Percentiles rank a stretch among this genome's conserved stretches.
Conservation (phyloP, 1,140 invertebrate genomes). For the Halictus rubicundus region DNA sequence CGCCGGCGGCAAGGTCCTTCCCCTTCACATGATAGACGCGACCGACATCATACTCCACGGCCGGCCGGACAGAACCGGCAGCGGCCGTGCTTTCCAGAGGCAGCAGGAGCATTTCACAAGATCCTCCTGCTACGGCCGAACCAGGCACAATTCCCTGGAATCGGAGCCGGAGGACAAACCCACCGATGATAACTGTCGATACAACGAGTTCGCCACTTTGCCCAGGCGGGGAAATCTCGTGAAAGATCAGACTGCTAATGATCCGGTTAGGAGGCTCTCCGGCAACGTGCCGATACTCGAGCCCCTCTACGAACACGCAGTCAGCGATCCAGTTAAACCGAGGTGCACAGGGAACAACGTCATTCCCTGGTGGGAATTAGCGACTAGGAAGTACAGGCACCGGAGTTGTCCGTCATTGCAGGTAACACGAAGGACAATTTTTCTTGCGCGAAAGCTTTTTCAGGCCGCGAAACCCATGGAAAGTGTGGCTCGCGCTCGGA, state of each 20-base stretch:
- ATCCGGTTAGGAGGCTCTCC: slow-evolving; percentile 70
- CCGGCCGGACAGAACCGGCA: slow-evolving; percentile 53
- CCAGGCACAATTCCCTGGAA: slow-evolving; percentile 67
- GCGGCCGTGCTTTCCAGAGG: slow-evolving; percentile 25
- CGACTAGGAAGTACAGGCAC: slow-evolving; percentile 87
- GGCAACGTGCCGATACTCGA: slow-evolving; percentile 74
- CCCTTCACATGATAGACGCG: slow-evolving; percentile 68
- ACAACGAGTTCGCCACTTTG: slow-evolving; percentile 68
- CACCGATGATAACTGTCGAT: slow-evolving; percentile 7
- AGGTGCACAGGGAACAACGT: slow-evolving; percentile 69
- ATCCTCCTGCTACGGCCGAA: slow-evolving; percentile 38
- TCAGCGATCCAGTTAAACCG: slow-evolving; percentile 74
- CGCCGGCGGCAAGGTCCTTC: neutral
- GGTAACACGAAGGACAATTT: slow-evolving; percentile 74
- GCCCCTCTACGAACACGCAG: slow-evolving; percentile 78
- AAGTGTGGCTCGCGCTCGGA: neutral
- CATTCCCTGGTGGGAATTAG: slow-evolving; percentile 93
- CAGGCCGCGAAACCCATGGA: neutral
- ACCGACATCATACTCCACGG: slow-evolving; percentile 72
- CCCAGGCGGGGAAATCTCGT: slow-evolving; percentile 62
- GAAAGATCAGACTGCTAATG: slow-evolving; percentile 57
- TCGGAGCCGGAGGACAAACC: slow-evolving; percentile 47
- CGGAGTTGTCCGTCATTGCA: slow-evolving; percentile 87
- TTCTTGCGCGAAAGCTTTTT: slow-evolving; percentile 1
- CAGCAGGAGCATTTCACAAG: slow-evolving; percentile 25